Evolutionary conservation across 2,113 vertebrate species (phyloP).

Genomic region (Sebastes schlegelii): DNA sequence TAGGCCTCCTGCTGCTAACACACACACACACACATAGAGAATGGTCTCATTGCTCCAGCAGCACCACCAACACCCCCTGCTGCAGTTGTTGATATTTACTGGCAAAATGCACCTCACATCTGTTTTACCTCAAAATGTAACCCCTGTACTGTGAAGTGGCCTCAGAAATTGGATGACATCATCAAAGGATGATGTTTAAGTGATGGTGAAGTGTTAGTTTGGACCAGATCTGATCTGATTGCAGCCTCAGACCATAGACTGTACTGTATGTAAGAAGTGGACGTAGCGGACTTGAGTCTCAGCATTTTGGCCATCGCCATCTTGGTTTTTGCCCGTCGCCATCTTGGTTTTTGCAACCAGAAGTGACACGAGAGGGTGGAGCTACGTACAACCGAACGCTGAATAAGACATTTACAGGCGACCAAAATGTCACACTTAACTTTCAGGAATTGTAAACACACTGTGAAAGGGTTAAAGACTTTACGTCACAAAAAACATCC

Average conservation of each 20-base stretch:
- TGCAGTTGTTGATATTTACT: slow-evolving; percentile 49
- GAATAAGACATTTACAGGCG: neutral
- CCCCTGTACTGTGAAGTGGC: slow-evolving; percentile 10
- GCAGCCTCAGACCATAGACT: neutral
- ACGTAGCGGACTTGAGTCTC: too few relatives aligned
- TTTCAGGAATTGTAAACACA: neutral
- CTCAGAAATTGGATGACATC: slow-evolving; percentile 27
- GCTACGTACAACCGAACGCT: too few relatives aligned
- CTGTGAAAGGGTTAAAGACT: neutral
- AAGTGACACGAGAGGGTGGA: neutral
- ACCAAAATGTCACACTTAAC: neutral
- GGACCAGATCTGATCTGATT: slow-evolving; percentile 11
- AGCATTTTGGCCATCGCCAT: too few relatives aligned
- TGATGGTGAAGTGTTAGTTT: slow-evolving; percentile 12
- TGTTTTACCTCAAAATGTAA: slow-evolving; percentile 42
- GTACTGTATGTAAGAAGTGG: too few relatives aligned
- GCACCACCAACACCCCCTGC: slow-evolving; percentile 9
- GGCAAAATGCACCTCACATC: slow-evolving; percentile 44
- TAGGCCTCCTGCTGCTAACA: slow-evolving; percentile 42
- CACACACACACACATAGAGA: slow-evolving; percentile 35
- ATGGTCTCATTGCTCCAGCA: slow-evolving; percentile 6
- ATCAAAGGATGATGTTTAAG: slow-evolving; percentile 14
- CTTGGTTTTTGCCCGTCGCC: too few relatives aligned
- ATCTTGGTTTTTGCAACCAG: neutral
- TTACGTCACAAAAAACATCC: neutral